These are phyloP conservation scores for Neodontobutis hainanensis DNA, from an alignment of 2,113 vertebrate genomes.

Conservation along the genomic window DNA sequence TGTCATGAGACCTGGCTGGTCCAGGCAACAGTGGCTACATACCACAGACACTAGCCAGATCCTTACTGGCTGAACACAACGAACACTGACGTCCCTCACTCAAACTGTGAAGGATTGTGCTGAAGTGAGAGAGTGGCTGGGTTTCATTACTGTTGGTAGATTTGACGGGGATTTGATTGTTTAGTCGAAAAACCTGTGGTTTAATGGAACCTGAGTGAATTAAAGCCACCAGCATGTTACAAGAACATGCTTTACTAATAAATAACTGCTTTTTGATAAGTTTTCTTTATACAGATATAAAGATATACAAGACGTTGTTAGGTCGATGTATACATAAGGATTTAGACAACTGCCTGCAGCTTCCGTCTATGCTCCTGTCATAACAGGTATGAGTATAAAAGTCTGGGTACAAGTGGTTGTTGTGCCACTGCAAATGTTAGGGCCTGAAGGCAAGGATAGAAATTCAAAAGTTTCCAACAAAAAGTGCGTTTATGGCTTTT, in stretches of 20 bases:
- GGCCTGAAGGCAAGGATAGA: slow-evolving; percentile 5
- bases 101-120: slow-evolving; percentile 48
- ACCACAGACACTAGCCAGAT: slow-evolving; percentile 26
- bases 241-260: too few species aligned
- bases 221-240: too few species aligned
- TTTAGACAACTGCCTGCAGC: slow-evolving; percentile 33
- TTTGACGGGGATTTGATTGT: slow-evolving; percentile 43
- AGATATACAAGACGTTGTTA: slow-evolving; percentile 26
- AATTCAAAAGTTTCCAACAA: slow-evolving; percentile 21
- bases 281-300: not conserved
- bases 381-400: slow-evolving; percentile 20
- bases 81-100: slow-evolving; percentile 40
- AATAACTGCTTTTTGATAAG: too few species aligned
- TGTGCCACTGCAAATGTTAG: slow-evolving; percentile 20
- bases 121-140: slow-evolving; percentile 24
- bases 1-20: slow-evolving; percentile 18
- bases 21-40: slow-evolving; percentile 27
- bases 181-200: slow-evolving; percentile 32
- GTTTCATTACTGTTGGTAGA: slow-evolving; percentile 40
- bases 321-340: slow-evolving; percentile 24
- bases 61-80: slow-evolving; percentile 35
- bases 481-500: slow-evolving; percentile 11
- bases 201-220: not conserved
- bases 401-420: slow-evolving; percentile 25
- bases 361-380: not conserved